Evolutionary conservation across 2,797 vertebrate genomes (phyloP).

Genomic region (Coccyzus lansbergi): DNA sequence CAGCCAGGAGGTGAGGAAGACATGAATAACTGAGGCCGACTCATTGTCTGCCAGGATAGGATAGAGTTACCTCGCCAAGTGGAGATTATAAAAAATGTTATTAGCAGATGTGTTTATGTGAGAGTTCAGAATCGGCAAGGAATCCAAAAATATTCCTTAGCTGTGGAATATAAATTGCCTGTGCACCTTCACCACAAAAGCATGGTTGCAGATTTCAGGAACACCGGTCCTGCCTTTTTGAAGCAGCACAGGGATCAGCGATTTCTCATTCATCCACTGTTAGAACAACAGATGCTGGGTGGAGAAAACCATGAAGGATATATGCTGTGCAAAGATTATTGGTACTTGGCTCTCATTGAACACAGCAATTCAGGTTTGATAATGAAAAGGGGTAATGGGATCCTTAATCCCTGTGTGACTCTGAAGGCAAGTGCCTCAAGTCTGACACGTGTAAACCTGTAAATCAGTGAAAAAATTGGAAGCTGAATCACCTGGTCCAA

Average conservation of each 20-base stretch:
- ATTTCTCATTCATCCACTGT: neutral
- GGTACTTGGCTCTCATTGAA: neutral
- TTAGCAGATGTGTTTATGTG: conserved; percentile 55
- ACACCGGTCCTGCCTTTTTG: neutral
- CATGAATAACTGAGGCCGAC: conserved; percentile 30
- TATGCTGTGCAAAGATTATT: neutral
- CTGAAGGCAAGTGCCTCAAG: neutral
- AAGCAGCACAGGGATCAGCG: neutral
- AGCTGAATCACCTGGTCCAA: neutral
- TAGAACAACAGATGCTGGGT: neutral
- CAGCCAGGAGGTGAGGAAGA: conserved; percentile 52
- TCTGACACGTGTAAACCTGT: neutral
- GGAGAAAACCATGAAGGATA: neutral
- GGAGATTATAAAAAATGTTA: conserved; percentile 41
- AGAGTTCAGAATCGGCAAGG: conserved; percentile 3
- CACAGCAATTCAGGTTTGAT: neutral
- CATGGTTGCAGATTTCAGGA: neutral
- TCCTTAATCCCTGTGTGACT: neutral
- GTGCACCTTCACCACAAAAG: neutral
- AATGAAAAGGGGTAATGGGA: neutral
- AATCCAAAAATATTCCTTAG: neutral
- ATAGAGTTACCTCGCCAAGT: conserved; percentile 7
- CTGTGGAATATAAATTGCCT: neutral
- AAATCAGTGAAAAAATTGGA: neutral
- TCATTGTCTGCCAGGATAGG: conserved; percentile 44